Base-by-base conservation (phyloP, 2,113 vertebrate species). In the Calypte anna region DNA sequence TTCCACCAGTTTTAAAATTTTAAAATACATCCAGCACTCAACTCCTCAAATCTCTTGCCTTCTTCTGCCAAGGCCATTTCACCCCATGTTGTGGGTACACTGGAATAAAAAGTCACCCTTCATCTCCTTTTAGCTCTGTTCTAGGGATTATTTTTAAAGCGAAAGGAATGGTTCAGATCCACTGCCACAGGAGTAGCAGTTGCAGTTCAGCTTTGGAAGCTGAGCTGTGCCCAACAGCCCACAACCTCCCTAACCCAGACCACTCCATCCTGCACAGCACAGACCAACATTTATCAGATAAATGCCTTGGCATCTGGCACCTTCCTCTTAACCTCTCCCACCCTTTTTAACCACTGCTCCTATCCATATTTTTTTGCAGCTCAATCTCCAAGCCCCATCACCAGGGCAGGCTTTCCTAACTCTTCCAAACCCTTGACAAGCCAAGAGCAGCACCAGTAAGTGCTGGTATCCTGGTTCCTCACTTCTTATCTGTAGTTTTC, bases 1-100 rank as follows among this genome's bases (percentile, higher is more conserved):
- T 86, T 69, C 55, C 86, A 69, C 14, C 70, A 12, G 1, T 30
- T 69, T 14, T 30, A n/a, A 77, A 68, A 2, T 30, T 69, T 14
- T 30, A n/a, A 80, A 72, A 80, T 2, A 13, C 40, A n/a, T 7
- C 11, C 1, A 0, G 6, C 76, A 72, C 68, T 86, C 76, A 21
- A 16, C 76, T 62, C 55, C 53, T 44, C 68, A 0, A 16, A 21
- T 14, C 61, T 76, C 58, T 12, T 10, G 14, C n/a, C 38, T 58
- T 59, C 53, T 61, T 38, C 77, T 90, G 82, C 86, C 91, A 85
- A 91, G 79, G 74, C 86, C 58, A 33, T n/a, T 69, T 58, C 77
- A 64, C 78, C 70, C 69, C 54, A 17, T 1, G 6, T 6, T 12
- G 77, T 25, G 62, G 30, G 77, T 64, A 38, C 54, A 24, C 0